These are phyloP conservation scores for Oxyruncus cristatus DNA, from an alignment of 2,113 vertebrate species.

Conservation along the genomic window DNA sequence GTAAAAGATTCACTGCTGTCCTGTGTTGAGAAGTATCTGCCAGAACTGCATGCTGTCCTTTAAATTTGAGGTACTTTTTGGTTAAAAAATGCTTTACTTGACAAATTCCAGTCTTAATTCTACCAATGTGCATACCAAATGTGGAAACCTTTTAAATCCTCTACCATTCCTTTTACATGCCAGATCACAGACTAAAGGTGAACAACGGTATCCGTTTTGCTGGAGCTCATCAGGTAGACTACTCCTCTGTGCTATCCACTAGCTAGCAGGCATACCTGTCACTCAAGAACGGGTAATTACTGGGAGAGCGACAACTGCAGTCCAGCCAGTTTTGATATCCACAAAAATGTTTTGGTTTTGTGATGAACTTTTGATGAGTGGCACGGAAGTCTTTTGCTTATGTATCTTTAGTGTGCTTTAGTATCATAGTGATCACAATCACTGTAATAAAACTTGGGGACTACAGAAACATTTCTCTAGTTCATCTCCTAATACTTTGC, in stretches of 20 bases:
- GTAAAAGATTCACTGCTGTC: background rate
- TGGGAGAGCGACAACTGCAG: background rate
- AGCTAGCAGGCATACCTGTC: background rate
- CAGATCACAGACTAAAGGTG: background rate
- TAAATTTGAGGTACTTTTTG: background rate
- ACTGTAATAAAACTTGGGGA: background rate
- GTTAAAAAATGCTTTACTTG: background rate
- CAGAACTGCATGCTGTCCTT: background rate
- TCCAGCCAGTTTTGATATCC: background rate
- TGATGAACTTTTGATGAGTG: background rate
- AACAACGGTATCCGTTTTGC: background rate
- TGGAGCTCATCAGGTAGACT: background rate
- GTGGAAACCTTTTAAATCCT: background rate
- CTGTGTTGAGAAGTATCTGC: background rate
- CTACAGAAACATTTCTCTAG: background rate
- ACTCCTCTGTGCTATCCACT: background rate
- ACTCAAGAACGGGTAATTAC: background rate
- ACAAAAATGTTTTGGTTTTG: background rate
- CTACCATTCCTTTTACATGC: background rate
- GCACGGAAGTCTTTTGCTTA: background rate
- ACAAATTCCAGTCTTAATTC: background rate
- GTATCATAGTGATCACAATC: fast-evolving
- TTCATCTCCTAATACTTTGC: background rate
- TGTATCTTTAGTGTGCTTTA: background rate
- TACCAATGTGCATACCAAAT: background rate